Evolutionary conservation across 2,113 vertebrate genomes (phyloP), one percentile per base, ranked within the genome.

Genomic region (Strix uralensis): DNA sequence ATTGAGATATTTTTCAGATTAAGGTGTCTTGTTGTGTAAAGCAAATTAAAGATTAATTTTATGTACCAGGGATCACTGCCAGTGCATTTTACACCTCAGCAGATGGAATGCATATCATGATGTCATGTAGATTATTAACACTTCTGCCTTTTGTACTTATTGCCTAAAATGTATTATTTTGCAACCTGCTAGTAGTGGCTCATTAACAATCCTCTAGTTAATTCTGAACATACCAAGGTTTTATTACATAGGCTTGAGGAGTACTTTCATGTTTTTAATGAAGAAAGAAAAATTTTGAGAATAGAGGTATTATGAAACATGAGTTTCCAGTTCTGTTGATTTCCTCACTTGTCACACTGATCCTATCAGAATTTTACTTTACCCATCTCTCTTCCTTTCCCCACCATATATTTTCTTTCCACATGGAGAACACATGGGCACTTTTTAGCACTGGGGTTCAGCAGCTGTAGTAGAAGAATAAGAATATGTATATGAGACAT

Each of bases 1-100:
- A 65, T 27, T 17, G 29, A 73, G 15, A 11, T 36, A n/a, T 75
- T 93, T 96, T 92, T 81, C 69, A 88, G 44, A 84, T 65, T 38
- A 42, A 63, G 5, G 14, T 49, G 46, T 77, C 30, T 74, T 96
- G 42, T 13, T 77, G 26, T 70, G 61, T 55, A 82, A 92, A 95
- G 65, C 52, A 96, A 92, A 94, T 90, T 54, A 91, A 92, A 92
- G 6, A 79, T 92, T 90, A 93, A 92, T 95, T 91, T 54, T 27
- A 81, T 40, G 49, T 71, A 66, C 18, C 4, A 72, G 34, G 27
- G 44, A 78, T 81, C 62, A 69, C 38, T 83, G 61, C 40, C 83
- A 90, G 22, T 77, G 49, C 42, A 32, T 94, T 95, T 92, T 86
- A 83, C 38, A 88, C 70, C 59, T 95, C 57, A 85, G 57, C 38